Evolutionary conservation across 2,113 vertebrate species (phyloP).

Genomic region (Myotis davidii): DNA sequence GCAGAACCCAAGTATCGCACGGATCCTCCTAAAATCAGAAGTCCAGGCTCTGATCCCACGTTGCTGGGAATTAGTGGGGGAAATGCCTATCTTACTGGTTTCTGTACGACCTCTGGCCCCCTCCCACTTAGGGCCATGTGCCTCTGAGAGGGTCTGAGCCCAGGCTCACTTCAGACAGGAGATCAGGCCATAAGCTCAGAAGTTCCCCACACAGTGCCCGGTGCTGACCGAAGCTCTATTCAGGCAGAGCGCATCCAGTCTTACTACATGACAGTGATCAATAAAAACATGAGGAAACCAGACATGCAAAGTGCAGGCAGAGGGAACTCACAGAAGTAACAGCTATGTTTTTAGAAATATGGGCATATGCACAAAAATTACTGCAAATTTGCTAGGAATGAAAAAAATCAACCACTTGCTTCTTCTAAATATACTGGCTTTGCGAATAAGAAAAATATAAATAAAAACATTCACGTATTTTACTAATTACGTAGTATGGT

Average conservation of each 20-base stretch:
- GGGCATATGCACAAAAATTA: background rate
- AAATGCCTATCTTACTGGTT: background rate
- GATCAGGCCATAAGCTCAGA: background rate
- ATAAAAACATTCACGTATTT: background rate
- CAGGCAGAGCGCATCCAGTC: background rate
- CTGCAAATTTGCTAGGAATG: conserved; percentile 14
- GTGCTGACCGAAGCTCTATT: conserved; percentile 10
- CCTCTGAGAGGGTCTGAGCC: background rate
- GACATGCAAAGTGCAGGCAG: background rate
- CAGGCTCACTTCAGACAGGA: background rate
- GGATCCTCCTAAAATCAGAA: background rate
- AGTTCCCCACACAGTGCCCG: background rate
- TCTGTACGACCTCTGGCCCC: background rate
- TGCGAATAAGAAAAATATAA: background rate
- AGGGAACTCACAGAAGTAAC: background rate
- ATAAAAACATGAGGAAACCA: background rate
- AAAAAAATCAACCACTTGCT: background rate
- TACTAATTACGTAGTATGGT: background rate
- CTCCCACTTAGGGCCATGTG: background rate
- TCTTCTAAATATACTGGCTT: background rate
- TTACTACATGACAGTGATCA: background rate
- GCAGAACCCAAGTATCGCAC: background rate
- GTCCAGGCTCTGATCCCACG: background rate
- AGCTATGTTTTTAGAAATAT: background rate
- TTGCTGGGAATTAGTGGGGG: background rate